Conservation (phyloP, 2,888 invertebrate species). For the Muscina levida region DNA sequence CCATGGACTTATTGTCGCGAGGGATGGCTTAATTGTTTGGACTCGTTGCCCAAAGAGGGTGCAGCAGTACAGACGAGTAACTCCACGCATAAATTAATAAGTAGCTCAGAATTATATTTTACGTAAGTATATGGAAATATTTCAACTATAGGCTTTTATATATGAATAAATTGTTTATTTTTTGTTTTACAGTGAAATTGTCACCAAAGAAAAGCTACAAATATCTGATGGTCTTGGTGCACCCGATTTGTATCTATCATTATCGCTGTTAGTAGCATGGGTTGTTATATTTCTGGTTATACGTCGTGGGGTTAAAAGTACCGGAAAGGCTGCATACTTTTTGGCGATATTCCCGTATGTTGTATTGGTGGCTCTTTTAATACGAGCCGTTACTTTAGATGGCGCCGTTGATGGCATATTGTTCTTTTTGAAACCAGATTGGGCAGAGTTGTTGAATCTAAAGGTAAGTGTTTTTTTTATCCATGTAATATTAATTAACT, state of each 20-base stretch:
- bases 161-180: constrained; percentile 24
- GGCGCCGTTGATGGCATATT: constrained; percentile 88
- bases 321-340: constrained; percentile 92
- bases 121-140: constrained; percentile 78
- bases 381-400: constrained; percentile 84
- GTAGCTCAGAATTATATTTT: constrained; percentile 84
- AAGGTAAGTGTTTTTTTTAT: constrained; percentile 55
- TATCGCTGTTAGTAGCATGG: constrained; percentile 86
- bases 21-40: constrained; percentile 80
- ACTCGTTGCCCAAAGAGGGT: constrained; percentile 69
- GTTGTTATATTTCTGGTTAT: constrained; percentile 85
- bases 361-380: constrained; percentile 87
- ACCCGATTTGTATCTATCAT: constrained; percentile 86
- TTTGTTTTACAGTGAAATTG: constrained; percentile 79
- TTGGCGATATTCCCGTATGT: constrained; percentile 93
- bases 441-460: constrained; percentile 80
- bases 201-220: constrained; percentile 80
- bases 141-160: background rate
- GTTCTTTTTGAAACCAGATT: constrained; percentile 90
- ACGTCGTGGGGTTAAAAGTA: constrained; percentile 87
- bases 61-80: constrained; percentile 18
- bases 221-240: constrained; percentile 79
- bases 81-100: constrained; percentile 72
- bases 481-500: too few species aligned
- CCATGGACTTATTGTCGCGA: constrained; percentile 87